Evolutionary conservation across 2,113 vertebrate genomes (phyloP).

Genomic region (Laterallus jamaicensis): DNA sequence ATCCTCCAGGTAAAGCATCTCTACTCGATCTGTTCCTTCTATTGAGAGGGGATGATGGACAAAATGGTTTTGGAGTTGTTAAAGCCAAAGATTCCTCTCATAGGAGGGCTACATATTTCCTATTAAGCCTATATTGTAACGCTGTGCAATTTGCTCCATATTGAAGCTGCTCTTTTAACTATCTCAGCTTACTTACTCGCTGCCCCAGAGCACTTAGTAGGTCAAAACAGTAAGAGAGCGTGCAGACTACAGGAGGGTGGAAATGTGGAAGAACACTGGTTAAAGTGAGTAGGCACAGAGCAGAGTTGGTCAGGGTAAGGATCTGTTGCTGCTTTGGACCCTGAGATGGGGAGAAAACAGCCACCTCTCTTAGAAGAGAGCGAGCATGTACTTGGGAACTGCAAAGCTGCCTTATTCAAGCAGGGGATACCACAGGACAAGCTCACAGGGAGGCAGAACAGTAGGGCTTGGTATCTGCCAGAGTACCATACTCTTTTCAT

Average conservation of each 20-base stretch:
- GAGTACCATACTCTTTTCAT: neutral
- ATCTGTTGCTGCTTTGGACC: neutral
- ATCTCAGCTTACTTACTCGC: neutral
- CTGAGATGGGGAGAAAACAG: neutral
- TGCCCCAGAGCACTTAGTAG: neutral
- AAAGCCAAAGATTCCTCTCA: constrained; percentile 49
- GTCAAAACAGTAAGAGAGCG: neutral
- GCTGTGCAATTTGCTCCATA: neutral
- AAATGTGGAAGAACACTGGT: neutral
- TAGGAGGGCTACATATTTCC: neutral
- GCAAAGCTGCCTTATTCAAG: neutral
- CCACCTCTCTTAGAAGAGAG: neutral
- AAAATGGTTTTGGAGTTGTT: neutral
- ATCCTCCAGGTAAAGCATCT: neutral
- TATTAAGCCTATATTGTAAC: neutral
- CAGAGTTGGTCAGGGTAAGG: neutral
- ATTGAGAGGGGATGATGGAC: neutral
- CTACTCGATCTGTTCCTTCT: neutral
- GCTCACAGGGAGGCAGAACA: neutral
- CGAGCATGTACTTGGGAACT: fast-evolving
- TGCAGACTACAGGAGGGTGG: neutral
- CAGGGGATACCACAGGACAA: neutral
- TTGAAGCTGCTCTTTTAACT: neutral
- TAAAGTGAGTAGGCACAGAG: neutral
- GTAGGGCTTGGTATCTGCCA: neutral